Evolutionary conservation across 2,797 vertebrate species (phyloP), one percentile per base, ranked within the genome.

Genomic region (Phrynocephalus vlangalii): DNA sequence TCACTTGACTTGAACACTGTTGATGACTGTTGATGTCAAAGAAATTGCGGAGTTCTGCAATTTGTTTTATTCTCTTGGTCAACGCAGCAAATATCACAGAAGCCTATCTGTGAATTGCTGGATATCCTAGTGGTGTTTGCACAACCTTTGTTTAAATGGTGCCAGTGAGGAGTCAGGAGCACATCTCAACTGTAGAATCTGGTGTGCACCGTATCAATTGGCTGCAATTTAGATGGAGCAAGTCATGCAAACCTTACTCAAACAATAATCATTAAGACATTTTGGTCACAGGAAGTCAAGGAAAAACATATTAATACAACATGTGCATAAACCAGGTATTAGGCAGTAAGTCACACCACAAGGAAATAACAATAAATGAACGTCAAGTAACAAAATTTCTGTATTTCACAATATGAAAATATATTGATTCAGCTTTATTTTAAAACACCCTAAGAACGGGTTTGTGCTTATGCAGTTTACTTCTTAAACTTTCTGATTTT

Each of bases 371-470:
- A 6, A 56, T 60, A 73, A 60, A 9, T 44, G 6, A 81, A 30
- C 52, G 73, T 79, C 13, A 79, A 82, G 81, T 78, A 73, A 79
- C 50, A 33, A n/a, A 79, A 33, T 82, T 38, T 44, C 68, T 56
- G 24, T 15, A 67, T 82, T 77, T 72, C n/a, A 24, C 56, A 56
- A 56, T 30, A 44, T 20, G 22, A 48, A 84, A 77, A 63, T 38
- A 66, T 75, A 78, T 30, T n/a, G 30, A 26, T 75, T 44, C n/a
- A 24, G 6, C 38, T 83, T 86, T 79, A 83, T 83, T 82, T 79
- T 78, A 30, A 72, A 71, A 38, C 60, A 70, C 15, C 6, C 63
- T n/a, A 63, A 82, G 82, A 80, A 5, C 24, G 9, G 1, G 26
- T 86, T 78, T 48, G 79, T 48, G 8, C 30, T 48, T 82, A 8